Evolutionary conservation across 2,113 vertebrate species (phyloP), one percentile per base, ranked within the genome.

Genomic region (Okapia johnstoni): DNA sequence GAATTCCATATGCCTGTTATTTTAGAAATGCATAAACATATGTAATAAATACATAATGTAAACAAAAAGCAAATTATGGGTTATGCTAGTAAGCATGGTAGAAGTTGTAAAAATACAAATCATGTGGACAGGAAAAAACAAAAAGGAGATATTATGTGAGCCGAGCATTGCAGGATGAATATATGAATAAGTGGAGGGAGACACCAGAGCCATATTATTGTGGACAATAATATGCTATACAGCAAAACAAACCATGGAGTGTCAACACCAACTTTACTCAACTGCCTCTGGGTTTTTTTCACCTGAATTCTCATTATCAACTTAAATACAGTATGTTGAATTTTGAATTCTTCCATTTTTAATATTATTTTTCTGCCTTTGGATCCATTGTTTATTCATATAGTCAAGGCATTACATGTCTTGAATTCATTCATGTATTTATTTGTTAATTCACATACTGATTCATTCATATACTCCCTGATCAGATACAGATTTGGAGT

Each of bases 11-110:
- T 85, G 25, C 10, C 6, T 63, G 40, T 54, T 87, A 85, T 7
- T 73, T 16, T 81, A 55, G 26, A 88, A 66, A 93, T 58, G n/a
- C 57, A 93, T 76, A 95, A n/a, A 81, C 2, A 93, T 73, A 33
- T 73, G 36, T 3, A n/a, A 88, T 73, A 73, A 87, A 90, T 36
- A 54, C 46, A 25, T 36, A 6, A 70, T 57, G 6, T 73, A 88
- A 93, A 55, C 23, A 33, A 52, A 86, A 77, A 43, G 28, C 11
- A 52, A 92, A 60, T 87, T 48, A 40, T 7, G 11, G 26, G 9
- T 79, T 79, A 10, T 88, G 50, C 4, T 52, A 48, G 9, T 50
- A n/a, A 33, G 2, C 17, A 3, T 61, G 79, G n/a, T 16, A 80
- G 36, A 57, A 19, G 28, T 63, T 91, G 46, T 33, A 26, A 87